A percentile compares a stretch with the other conserved stretches of the same genome.
Evolutionary conservation across 2,113 vertebrate species (phyloP).

Genomic region (Mesembrinibis cayennensis): DNA sequence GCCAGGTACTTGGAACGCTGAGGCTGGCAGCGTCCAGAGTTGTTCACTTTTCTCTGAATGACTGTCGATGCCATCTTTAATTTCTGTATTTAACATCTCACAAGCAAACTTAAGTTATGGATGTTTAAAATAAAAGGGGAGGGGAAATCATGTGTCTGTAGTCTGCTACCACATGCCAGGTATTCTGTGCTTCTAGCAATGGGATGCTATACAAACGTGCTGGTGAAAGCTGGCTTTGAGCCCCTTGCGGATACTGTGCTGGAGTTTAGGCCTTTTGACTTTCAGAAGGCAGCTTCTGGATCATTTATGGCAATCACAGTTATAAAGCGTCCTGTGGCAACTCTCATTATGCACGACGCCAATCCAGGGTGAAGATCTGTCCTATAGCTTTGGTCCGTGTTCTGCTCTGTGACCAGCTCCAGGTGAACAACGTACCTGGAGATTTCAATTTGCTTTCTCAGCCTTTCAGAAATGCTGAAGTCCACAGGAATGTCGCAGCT

Average conservation of each 20-base stretch:
- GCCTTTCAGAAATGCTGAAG: conserved; percentile 27
- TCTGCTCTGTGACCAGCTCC: background rate
- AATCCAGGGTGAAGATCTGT: background rate
- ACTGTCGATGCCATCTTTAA: background rate
- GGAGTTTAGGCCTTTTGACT: background rate
- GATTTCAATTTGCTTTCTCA: background rate
- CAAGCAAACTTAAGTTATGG: background rate
- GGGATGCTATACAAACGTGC: background rate
- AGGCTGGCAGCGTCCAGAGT: background rate
- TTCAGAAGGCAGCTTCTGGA: conserved; percentile 37
- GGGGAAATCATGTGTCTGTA: background rate
- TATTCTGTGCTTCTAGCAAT: background rate
- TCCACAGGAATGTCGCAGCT: conserved; percentile 14
- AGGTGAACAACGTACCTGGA: background rate
- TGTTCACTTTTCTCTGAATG: background rate
- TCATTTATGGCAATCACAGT: conserved; percentile 19
- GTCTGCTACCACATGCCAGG: background rate
- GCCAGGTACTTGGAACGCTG: background rate
- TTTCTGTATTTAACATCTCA: background rate
- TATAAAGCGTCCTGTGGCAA: background rate
- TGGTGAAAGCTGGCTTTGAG: conserved; percentile 24
- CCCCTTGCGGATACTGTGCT: background rate
- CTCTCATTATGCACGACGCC: background rate
- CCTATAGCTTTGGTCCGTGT: conserved; percentile 10
- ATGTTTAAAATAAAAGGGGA: background rate